Conservation (phyloP, 2,888 invertebrate species). For the Erebia palarica region DNA sequence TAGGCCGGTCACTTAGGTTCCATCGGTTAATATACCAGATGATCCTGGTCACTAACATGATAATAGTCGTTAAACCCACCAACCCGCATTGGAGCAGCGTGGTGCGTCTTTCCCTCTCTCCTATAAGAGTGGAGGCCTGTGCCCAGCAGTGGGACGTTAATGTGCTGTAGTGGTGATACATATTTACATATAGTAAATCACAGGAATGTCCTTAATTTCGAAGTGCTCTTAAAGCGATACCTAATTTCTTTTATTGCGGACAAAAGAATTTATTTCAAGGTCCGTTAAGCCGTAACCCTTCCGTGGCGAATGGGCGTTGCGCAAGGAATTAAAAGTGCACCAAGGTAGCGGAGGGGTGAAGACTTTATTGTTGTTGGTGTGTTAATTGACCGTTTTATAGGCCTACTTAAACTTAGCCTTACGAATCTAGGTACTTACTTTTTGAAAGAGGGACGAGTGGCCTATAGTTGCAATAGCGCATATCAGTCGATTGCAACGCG, state of each 20-base stretch:
- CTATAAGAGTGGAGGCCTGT: no score
- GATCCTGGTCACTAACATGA: no score
- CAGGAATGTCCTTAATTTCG: conserved; percentile 12
- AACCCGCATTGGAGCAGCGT: no score
- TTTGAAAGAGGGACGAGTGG: no score
- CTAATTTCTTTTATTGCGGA: conserved; percentile 40
- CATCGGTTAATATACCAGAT: no score
- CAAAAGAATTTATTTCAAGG: conserved; percentile 52
- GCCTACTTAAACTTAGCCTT: conserved; percentile 24
- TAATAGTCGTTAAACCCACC: no score
- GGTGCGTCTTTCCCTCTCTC: no score
- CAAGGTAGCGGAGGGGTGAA: conserved; percentile 56
- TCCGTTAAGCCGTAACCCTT: conserved; percentile 68
- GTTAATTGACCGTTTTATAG: conserved; percentile 64
- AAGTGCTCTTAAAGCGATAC: conserved; percentile 25
- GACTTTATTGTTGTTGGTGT: conserved; percentile 60
- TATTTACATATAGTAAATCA: not conserved
- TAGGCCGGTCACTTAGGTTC: no score
- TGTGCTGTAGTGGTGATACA: no score
- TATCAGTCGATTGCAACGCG: no score
- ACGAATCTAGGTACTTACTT: not conserved
- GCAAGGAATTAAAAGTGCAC: conserved; percentile 67
- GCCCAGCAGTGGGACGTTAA: no score
- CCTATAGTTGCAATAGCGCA: no score
- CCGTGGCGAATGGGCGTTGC: conserved; percentile 66